phyloP scores from a whole-genome alignment of 2,888 invertebrate genomes.

The Lithophane leautieri region DNA sequence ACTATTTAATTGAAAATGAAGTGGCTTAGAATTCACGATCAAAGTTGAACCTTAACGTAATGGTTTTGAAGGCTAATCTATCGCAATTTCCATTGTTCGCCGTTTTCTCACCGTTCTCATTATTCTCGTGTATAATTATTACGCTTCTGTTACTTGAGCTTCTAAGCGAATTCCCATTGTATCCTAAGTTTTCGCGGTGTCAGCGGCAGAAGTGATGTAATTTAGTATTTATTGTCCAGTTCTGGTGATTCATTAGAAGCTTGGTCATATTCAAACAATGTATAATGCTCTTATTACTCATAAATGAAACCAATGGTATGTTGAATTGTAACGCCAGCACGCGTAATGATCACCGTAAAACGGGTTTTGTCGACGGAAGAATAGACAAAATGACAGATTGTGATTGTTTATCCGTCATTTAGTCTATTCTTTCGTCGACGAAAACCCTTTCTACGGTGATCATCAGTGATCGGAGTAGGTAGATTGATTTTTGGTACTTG shows the following conservation, averaged over 20 bases:
- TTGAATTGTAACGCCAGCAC: neutral
- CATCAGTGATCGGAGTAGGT: no score
- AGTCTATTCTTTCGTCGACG: no score
- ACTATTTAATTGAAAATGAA: conserved; percentile 59
- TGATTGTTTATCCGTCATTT: no score
- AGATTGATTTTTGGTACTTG: no score
- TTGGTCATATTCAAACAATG: conserved; percentile 35
- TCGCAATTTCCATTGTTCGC: conserved; percentile 61
- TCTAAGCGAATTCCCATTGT: conserved; percentile 59
- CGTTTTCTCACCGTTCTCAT: conserved; percentile 68
- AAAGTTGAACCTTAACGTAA: conserved; percentile 55
- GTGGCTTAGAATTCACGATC: conserved; percentile 49
- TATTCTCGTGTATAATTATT: conserved; percentile 68
- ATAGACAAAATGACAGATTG: no score
- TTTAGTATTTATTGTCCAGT: conserved; percentile 42
- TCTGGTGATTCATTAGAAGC: conserved; percentile 36
- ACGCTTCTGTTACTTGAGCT: conserved; percentile 62
- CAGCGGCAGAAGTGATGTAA: conserved; percentile 44
- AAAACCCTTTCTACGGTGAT: no score
- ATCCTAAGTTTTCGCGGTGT: conserved; percentile 51
- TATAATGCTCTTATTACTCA: conserved; percentile 5
- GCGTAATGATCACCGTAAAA: no score
- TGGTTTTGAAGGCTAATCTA: conserved; percentile 70
- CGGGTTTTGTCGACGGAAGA: no score
- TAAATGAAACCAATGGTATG: neutral